These are phyloP conservation scores for Sphaerophoria rueppellii DNA, from an alignment of 2,888 invertebrate species.

Conservation along the genomic window DNA sequence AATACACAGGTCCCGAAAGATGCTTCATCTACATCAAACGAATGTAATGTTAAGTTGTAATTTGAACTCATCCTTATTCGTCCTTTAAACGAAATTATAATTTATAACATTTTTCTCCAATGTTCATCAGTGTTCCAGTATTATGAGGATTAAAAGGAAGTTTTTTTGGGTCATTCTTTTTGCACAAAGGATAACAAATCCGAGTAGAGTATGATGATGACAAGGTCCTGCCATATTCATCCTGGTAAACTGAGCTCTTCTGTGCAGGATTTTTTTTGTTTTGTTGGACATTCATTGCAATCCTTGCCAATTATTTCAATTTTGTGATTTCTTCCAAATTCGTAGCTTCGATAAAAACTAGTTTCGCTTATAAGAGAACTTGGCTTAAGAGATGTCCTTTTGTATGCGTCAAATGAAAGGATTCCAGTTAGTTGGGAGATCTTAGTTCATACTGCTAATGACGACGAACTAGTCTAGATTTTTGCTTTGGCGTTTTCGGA, in stretches of 20 bases:
- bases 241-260: not conserved
- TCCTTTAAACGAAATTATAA: not conserved
- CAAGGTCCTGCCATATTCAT: not conserved
- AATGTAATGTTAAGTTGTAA: not conserved
- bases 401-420: not conserved
- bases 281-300: not conserved
- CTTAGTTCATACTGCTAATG: slow-evolving; percentile 9
- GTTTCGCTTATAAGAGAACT: not conserved
- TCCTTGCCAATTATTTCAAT: slow-evolving; percentile 27
- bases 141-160: not conserved
- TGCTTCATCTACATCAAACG: too few species aligned
- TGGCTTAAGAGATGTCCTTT: not conserved
- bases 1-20: not conserved
- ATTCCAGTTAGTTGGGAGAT: not conserved
- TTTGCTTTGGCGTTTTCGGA: not conserved
- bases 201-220: not conserved
- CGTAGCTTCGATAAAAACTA: not conserved
- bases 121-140: not conserved
- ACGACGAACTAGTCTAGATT: not conserved
- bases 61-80: slow-evolving; percentile 9
- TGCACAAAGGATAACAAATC: not conserved
- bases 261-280: not conserved
- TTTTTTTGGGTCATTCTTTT: slow-evolving; percentile 1
- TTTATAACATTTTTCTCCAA: slow-evolving; percentile 11
- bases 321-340: not conserved